These are phyloP conservation scores for Sialis fuliginosa DNA, from an alignment of 2,888 invertebrate species.

Conservation along the genomic window DNA sequence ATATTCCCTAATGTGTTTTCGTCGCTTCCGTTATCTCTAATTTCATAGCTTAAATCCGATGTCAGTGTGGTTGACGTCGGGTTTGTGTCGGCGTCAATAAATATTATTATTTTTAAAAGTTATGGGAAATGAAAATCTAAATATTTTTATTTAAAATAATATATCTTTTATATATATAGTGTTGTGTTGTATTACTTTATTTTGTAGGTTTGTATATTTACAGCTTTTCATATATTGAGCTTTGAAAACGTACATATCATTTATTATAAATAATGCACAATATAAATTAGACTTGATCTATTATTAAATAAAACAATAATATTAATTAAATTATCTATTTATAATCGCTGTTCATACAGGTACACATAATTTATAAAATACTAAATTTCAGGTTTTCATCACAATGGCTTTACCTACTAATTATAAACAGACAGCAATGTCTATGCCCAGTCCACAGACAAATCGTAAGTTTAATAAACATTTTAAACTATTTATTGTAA, in stretches of 20 bases:
- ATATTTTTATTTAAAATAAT: too few relatives aligned
- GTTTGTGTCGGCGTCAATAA: too few relatives aligned
- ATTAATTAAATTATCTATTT: not conserved
- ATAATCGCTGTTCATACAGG: not conserved
- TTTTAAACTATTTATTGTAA: not conserved
- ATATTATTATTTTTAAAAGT: too few relatives aligned
- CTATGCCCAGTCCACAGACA: constrained; percentile 50
- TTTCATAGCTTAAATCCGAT: too few relatives aligned
- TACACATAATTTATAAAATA: not conserved
- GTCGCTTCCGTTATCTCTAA: too few relatives aligned
- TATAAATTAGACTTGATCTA: too few relatives aligned
- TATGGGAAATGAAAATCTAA: too few relatives aligned
- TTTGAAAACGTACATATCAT: not conserved
- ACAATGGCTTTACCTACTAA: constrained; percentile 66
- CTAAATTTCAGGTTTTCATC: not conserved
- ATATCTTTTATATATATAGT: too few relatives aligned
- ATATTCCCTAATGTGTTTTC: too few relatives aligned
- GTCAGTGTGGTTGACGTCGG: too few relatives aligned
- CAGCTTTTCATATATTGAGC: not conserved
- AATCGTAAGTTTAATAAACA: constrained; percentile 51
- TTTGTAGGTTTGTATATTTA: not conserved
- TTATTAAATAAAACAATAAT: not conserved
- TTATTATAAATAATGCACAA: not conserved
- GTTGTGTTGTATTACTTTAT: too few relatives aligned
- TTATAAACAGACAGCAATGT: constrained; percentile 69